Evolutionary conservation across 2,888 invertebrate genomes (phyloP).

Genomic region (Glomeris marginata): DNA sequence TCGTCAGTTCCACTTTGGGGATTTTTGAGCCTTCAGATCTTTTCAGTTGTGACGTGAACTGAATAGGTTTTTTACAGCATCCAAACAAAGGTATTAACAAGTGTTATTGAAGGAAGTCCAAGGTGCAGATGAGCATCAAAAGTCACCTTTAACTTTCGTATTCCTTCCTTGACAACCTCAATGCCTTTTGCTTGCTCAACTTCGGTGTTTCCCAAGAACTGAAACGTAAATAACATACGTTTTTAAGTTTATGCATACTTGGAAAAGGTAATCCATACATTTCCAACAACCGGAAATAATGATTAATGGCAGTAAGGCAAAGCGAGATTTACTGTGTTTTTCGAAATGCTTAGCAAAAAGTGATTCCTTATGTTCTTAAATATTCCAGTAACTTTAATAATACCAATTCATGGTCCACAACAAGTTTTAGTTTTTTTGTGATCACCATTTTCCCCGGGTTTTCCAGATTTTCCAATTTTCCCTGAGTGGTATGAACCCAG

Average conservation of each 20-base stretch:
- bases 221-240: slow-evolving; percentile 21
- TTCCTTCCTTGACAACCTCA: slow-evolving; percentile 94
- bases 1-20: slow-evolving; percentile 64
- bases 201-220: slow-evolving; percentile 87
- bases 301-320: too few relatives aligned
- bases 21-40: slow-evolving; percentile 77
- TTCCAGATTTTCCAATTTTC: too few relatives aligned
- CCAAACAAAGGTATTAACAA: slow-evolving; percentile 4
- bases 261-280: slow-evolving; percentile 4
- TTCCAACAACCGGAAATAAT: too few relatives aligned
- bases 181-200: slow-evolving; percentile 96
- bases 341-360: too few relatives aligned
- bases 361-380: too few relatives aligned
- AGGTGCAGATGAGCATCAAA: slow-evolving; percentile 19
- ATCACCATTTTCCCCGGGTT: too few relatives aligned
- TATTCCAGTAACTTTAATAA: too few relatives aligned
- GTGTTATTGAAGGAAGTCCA: not conserved
- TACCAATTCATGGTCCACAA: too few relatives aligned
- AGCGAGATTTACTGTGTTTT: too few relatives aligned
- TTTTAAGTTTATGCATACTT: not conserved
- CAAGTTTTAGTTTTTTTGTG: too few relatives aligned
- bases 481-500: too few relatives aligned
- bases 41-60: slow-evolving; percentile 77
- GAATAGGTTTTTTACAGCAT: slow-evolving; percentile 17
- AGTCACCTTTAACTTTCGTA: slow-evolving; percentile 67